These are phyloP conservation scores for Magallana ariakensis DNA, from an alignment of 1,140 invertebrate species.

Conservation along the genomic window DNA sequence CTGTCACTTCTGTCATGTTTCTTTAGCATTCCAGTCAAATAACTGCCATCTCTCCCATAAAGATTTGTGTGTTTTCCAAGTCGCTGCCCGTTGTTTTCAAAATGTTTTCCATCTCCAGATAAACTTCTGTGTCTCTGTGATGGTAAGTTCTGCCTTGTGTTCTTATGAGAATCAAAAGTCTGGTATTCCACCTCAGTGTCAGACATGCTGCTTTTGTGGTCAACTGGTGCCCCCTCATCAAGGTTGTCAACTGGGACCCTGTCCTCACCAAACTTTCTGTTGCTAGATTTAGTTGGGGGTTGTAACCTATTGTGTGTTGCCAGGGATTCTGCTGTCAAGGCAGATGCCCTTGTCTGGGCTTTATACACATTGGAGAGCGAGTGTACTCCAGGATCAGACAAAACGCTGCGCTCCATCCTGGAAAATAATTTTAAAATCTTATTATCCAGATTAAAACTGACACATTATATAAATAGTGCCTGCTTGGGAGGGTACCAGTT, in stretches of 20 bases:
- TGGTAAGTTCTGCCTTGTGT: constrained; percentile 32
- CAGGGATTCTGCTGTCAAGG: constrained; percentile 53
- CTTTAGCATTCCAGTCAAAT: not conserved
- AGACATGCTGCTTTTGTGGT: constrained; percentile 40
- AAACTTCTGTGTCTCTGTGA: constrained; percentile 44
- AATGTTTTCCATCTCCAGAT: constrained; percentile 41
- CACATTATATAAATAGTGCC: too few species aligned
- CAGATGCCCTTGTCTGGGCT: not conserved
- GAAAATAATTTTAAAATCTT: not conserved
- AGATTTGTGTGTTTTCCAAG: not conserved
- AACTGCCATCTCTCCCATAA: constrained; percentile 12
- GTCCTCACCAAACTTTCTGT: constrained; percentile 23
- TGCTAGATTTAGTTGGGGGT: not conserved
- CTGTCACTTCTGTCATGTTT: constrained; percentile 28
- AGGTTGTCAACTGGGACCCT: not conserved
- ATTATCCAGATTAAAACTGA: too few species aligned
- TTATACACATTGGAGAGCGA: constrained; percentile 3
- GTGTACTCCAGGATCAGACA: constrained; percentile 10
- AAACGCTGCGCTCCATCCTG: not conserved
- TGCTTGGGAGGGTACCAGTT: too few species aligned
- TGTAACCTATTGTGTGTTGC: constrained; percentile 55
- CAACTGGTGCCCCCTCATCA: not conserved
- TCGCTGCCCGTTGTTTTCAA: not conserved
- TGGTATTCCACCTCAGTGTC: constrained; percentile 53
- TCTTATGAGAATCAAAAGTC: constrained; percentile 33